Conservation (phyloP, 2,888 invertebrate species). For the Teleogryllus oceanicus region DNA sequence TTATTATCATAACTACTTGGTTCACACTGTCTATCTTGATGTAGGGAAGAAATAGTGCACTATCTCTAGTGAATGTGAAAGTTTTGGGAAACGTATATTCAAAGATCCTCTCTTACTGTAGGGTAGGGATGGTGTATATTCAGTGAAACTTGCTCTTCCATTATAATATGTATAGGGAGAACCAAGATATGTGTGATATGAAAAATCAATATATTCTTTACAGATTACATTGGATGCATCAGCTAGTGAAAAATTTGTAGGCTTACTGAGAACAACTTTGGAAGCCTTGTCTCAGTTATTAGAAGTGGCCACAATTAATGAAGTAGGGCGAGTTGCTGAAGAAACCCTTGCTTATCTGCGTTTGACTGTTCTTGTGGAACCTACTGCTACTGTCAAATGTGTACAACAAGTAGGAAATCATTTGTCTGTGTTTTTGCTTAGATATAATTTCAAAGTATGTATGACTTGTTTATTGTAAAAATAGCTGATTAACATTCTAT, state of each 20-base stretch:
- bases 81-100: no score
- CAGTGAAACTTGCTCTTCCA: no score
- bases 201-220: slow-evolving; percentile 38
- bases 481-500: no score
- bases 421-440: no score
- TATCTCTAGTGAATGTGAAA: no score
- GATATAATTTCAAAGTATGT: no score
- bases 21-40: not conserved
- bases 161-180: no score
- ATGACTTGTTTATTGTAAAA: not conserved
- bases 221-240: slow-evolving; percentile 75
- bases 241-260: slow-evolving; percentile 70
- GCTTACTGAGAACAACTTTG: slow-evolving; percentile 61
- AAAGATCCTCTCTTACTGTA: no score
- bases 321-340: slow-evolving; percentile 72
- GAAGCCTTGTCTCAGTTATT: slow-evolving; percentile 66
- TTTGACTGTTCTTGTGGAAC: slow-evolving; percentile 65
- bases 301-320: slow-evolving; percentile 64
- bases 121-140: no score
- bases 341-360: slow-evolving; percentile 74
- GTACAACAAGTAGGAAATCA: slow-evolving; percentile 62
- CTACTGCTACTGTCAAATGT: slow-evolving; percentile 66
- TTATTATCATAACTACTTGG: no score
- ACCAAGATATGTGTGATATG: no score
- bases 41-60: no score